These are phyloP conservation scores for Drosophila micromelanica DNA, from an alignment of 1,140 invertebrate species.

Conservation along the genomic window DNA sequence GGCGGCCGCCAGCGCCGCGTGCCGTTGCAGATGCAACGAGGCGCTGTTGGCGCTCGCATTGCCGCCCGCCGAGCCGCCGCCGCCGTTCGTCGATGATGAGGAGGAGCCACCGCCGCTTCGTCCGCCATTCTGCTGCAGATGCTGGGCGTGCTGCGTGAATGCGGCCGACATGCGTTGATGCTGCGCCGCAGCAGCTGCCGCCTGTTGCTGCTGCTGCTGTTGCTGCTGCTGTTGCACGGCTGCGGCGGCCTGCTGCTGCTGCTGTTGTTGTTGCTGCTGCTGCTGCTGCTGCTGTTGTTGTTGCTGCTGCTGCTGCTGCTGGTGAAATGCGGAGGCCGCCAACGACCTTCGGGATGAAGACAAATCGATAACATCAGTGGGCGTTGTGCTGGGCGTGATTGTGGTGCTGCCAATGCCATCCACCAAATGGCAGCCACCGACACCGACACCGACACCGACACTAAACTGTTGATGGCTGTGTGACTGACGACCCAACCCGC, in stretches of 20 bases:
- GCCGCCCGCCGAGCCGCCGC: slow-evolving; percentile 39
- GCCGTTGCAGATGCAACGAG: slow-evolving; percentile 79
- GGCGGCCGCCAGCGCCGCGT: slow-evolving; percentile 82
- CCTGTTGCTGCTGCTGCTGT: slow-evolving; percentile 39
- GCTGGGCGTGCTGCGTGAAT: slow-evolving; percentile 59
- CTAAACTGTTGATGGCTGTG: slow-evolving; percentile 56
- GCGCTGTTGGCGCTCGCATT: slow-evolving; percentile 59
- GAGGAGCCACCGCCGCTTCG: slow-evolving; percentile 43
- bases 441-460: slow-evolving; percentile 26
- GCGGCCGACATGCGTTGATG: slow-evolving; percentile 62
- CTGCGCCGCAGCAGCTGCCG: slow-evolving; percentile 57
- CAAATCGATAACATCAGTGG: slow-evolving; percentile 84
- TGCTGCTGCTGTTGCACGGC: slow-evolving; percentile 63
- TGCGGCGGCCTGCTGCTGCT: slow-evolving; percentile 57
- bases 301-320: slow-evolving; percentile 62
- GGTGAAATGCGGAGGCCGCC: slow-evolving; percentile 69
- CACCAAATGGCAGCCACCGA: slow-evolving; percentile 49
- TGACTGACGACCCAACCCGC: slow-evolving; percentile 59
- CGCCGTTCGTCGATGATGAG: slow-evolving; percentile 8
- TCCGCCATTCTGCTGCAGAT: slow-evolving; percentile 59
- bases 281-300: slow-evolving; percentile 67
- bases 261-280: slow-evolving; percentile 49
- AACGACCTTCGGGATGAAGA: slow-evolving; percentile 84
- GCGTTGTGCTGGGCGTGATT: slow-evolving; percentile 57
- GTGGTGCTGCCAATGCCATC: slow-evolving; percentile 48